phyloP scores from a whole-genome alignment of 1,140 invertebrate species.

The Rhizoglyphus robini region DNA sequence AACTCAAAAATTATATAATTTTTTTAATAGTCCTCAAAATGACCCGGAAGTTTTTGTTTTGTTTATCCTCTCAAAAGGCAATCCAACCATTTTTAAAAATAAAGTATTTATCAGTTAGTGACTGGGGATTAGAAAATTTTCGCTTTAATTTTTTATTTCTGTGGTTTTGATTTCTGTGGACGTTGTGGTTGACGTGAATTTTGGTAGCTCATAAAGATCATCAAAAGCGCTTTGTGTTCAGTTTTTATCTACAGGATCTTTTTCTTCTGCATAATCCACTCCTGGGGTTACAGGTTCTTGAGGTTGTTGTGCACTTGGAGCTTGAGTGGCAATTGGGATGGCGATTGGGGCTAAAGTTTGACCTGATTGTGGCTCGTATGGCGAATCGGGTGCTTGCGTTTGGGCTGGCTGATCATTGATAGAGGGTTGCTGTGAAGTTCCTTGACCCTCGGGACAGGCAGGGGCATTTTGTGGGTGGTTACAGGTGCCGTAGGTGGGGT shows the following conservation, averaged over 20 bases:
- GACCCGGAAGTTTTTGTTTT: too few relatives aligned
- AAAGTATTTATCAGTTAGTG: too few relatives aligned
- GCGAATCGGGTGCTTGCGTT: background rate
- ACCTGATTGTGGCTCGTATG: background rate
- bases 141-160: too few relatives aligned
- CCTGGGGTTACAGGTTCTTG: background rate
- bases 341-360: background rate
- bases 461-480: conserved; percentile 25
- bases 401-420: background rate
- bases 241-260: background rate
- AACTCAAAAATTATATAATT: too few relatives aligned
- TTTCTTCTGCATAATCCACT: background rate
- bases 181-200: background rate
- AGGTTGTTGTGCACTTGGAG: background rate
- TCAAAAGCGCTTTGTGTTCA: background rate
- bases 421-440: background rate
- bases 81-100: too few relatives aligned
- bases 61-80: too few relatives aligned
- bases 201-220: background rate
- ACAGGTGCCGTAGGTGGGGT: conserved; percentile 29
- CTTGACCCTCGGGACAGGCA: background rate
- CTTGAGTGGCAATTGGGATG: background rate
- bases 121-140: too few relatives aligned
- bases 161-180: background rate
- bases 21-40: too few relatives aligned